phyloP scores from a whole-genome alignment of 2,888 invertebrate genomes.

The Dilophus febrilis region DNA sequence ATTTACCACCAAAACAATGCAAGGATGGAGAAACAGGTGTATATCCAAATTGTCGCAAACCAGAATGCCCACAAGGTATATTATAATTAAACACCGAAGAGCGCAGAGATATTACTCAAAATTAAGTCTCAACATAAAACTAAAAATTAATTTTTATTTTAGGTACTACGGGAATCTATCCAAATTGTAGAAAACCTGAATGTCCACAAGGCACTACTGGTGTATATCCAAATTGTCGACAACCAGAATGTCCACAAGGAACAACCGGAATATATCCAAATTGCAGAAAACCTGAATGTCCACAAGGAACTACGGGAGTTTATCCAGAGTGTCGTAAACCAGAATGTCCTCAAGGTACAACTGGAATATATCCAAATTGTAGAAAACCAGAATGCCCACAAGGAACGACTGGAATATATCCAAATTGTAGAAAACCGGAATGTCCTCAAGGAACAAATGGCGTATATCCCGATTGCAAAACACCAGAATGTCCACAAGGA shows the following conservation, averaged over 20 bases:
- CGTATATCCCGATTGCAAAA: background rate
- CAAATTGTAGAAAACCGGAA: background rate
- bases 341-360: constrained; percentile 1
- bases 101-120: background rate
- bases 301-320: background rate
- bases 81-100: background rate
- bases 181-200: background rate
- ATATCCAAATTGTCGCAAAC: background rate
- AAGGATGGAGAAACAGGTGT: background rate
- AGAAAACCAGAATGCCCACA: background rate
- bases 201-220: constrained; percentile 1
- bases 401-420: background rate
- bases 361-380: background rate
- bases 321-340: constrained; percentile 3
- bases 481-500: background rate
- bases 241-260: constrained; percentile 1
- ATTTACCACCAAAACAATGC: background rate
- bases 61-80: background rate
- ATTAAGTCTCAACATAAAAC: background rate
- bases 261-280: constrained; percentile 3
- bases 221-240: constrained; percentile 1
- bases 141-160: too few species aligned
- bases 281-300: constrained; percentile 3
- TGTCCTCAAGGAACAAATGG: background rate
- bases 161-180: background rate